A percentile compares a stretch with the other conserved stretches of the same genome.
Evolutionary conservation across 92 coral and sea anemone genomes (phyloP).

Genomic region (Phenganax stokvisi): DNA sequence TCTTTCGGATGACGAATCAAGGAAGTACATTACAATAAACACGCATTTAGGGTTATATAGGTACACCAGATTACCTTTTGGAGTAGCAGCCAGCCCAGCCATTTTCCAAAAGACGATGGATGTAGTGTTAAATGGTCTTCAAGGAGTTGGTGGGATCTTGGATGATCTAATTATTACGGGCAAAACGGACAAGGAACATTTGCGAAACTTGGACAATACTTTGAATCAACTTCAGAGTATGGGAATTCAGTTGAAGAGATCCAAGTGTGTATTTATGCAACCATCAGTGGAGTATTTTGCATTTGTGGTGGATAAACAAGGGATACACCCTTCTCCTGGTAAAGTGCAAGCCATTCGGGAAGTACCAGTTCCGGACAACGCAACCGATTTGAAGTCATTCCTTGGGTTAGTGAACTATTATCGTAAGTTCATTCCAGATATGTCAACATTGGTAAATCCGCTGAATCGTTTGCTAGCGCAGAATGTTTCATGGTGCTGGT

Average conservation of each 20-base stretch:
- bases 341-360: conserved; percentile 43
- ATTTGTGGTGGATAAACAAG: conserved; percentile 33
- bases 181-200: conserved; percentile 38
- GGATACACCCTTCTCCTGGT: conserved; percentile 44
- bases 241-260: conserved; percentile 41
- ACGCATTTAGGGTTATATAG: conserved; percentile 50
- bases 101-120: conserved; percentile 52
- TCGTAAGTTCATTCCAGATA: conserved; percentile 38
- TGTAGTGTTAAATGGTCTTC: conserved; percentile 43
- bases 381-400: conserved; percentile 29
- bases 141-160: conserved; percentile 46
- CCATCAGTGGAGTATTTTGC: conserved; percentile 40
- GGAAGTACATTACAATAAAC: conserved; percentile 52
- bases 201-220: conserved; percentile 37
- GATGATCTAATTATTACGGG: conserved; percentile 45
- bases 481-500: conserved; percentile 40
- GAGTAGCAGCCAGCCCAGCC: conserved; percentile 48
- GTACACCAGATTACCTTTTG: conserved; percentile 53
- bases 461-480: conserved; percentile 40
- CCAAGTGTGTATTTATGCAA: conserved; percentile 43
- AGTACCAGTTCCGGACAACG: conserved; percentile 33
- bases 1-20: conserved; percentile 52
- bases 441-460: conserved; percentile 40
- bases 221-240: conserved; percentile 30
- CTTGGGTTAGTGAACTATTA: conserved; percentile 39